These are phyloP conservation scores for Diadophis punctatus DNA, from an alignment of 2,113 vertebrate genomes.

Conservation along the genomic window DNA sequence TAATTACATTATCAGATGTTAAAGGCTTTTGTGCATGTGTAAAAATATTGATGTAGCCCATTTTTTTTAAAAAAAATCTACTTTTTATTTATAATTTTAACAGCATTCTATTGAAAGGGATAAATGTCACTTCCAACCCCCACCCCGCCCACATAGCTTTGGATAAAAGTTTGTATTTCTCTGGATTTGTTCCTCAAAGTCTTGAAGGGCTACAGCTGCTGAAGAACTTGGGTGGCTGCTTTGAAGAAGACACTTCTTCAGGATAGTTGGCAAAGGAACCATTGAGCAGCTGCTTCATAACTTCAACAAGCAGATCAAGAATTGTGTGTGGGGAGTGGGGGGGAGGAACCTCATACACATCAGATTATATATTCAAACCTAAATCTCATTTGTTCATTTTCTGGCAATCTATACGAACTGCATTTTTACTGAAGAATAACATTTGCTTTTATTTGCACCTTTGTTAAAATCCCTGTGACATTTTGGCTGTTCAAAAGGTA, in stretches of 20 bases:
- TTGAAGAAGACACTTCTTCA: background rate
- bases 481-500: background rate
- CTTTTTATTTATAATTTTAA: background rate
- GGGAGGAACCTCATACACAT: background rate
- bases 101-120: background rate
- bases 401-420: background rate
- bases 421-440: background rate
- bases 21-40: slow-evolving; percentile 1
- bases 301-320: background rate
- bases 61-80: background rate
- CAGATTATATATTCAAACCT: background rate
- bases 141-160: background rate
- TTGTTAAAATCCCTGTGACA: background rate
- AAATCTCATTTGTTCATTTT: fast-evolving
- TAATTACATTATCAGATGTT: slow-evolving; percentile 51
- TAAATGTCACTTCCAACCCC: too few relatives aligned
- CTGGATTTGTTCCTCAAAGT: background rate
- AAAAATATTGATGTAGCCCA: background rate
- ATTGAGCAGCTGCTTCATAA: background rate
- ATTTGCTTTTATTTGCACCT: background rate
- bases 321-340: background rate
- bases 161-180: background rate
- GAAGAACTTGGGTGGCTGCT: background rate
- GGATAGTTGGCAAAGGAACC: background rate
- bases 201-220: background rate